Base-by-base conservation (phyloP, 1,140 invertebrate genomes). In the Drosophila varians region DNA sequence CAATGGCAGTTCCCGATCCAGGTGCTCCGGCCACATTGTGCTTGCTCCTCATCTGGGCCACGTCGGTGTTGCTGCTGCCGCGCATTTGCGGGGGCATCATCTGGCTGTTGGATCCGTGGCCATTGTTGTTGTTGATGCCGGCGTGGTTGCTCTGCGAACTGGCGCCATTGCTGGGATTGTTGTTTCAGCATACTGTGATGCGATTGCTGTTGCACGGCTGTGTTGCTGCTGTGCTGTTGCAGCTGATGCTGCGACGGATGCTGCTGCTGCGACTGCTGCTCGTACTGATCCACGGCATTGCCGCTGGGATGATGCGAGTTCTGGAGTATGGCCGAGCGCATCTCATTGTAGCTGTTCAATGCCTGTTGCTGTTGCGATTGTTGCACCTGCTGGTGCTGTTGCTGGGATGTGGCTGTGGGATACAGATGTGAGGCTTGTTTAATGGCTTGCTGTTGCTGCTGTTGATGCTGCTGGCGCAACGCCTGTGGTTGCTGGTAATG, bases 401-500 rank as follows among this genome's bases (percentile, higher is more conserved):
- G 72, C 18, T 72, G 70, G 45, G 80, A 66, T 54, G 77, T 47
- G 61, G 68, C 68, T 80, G 73, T 60, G 87, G 65, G 70, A 91
- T 91, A 79, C 87, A 91, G 61, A 87, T 91, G 80, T 92, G 91
- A 84, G 86, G 88, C 72, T 91, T 91, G 87, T 91, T 90, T 90
- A 72, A 90, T 90, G 48, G 91, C 86, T 53, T 92, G 91, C 77
- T 92, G 91, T 45, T 74, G 77, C 28, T 90, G 79, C 57, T 65
- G 76, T 28, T 78, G 86, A 21, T 77, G 74, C 36, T 77, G 87
- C 42, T 72, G 79, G 49, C 75, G 78, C 68, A 72, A 38, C 48
- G 77, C 58, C 78, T 79, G 73, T 56, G 78, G 83, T 54, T 82
- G 74, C 28, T 87, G 77, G 28, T 77, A 57, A 46, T 77, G 74